Percentiles rank a stretch among this genome's conserved stretches.
These are phyloP conservation scores for Prunella himalayana DNA, from an alignment of 2,113 vertebrate genomes.

Conservation along the genomic window DNA sequence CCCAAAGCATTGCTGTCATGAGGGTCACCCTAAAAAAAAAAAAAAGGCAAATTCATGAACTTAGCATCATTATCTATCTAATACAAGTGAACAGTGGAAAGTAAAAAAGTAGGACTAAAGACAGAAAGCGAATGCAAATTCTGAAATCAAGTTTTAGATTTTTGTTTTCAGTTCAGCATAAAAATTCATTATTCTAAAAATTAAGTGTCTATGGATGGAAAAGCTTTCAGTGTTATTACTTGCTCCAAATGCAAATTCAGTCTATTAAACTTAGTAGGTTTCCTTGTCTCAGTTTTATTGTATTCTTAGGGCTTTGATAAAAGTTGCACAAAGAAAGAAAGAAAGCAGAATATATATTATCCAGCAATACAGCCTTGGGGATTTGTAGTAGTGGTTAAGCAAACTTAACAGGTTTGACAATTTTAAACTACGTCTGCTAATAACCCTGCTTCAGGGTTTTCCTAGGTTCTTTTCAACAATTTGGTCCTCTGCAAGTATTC, in stretches of 20 bases:
- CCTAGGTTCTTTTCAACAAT: not conserved
- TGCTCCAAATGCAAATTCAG: not conserved
- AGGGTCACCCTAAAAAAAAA: not conserved
- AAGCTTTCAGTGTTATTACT: not conserved
- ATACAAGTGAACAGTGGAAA: not conserved
- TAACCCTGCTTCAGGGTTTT: not conserved
- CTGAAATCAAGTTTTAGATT: not conserved
- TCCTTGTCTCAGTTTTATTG: not conserved
- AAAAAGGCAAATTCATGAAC: not conserved
- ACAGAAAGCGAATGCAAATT: not conserved
- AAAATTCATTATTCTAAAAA: not conserved
- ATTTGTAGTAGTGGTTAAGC: not conserved
- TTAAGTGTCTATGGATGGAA: not conserved
- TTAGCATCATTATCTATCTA: not conserved
- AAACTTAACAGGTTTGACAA: not conserved
- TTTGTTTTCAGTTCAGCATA: not conserved
- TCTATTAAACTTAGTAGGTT: not conserved
- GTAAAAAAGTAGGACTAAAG: not conserved
- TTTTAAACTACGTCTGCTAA: not conserved
- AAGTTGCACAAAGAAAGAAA: not conserved
- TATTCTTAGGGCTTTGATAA: not conserved
- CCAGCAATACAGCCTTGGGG: not conserved
- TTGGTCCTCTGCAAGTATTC: not conserved
- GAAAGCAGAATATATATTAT: not conserved
- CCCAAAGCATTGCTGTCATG: not conserved